These are phyloP conservation scores for Cataglyphis rosenhaueri DNA, from an alignment of 2,888 invertebrate genomes.

Conservation along the genomic window DNA sequence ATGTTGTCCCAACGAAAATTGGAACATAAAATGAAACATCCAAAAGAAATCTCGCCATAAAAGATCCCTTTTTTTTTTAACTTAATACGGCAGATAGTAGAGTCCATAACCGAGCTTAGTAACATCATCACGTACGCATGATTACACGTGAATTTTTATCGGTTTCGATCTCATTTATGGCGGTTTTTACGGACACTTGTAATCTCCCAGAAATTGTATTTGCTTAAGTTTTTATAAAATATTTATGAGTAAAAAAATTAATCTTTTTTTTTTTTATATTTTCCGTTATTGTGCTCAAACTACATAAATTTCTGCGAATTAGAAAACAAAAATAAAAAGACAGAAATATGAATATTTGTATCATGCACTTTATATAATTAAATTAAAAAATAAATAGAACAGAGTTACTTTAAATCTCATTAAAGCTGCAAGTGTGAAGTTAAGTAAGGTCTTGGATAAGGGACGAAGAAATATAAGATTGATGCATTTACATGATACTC, in stretches of 20 bases:
- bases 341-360: background rate
- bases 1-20: slow-evolving; percentile 55
- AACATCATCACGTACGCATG: slow-evolving; percentile 73
- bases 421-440: background rate
- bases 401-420: background rate
- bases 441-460: slow-evolving; percentile 8
- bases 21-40: slow-evolving; percentile 46
- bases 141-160: slow-evolving; percentile 74
- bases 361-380: background rate
- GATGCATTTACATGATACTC: slow-evolving; percentile 25
- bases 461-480: slow-evolving; percentile 28
- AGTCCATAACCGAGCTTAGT: slow-evolving; percentile 61
- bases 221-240: background rate
- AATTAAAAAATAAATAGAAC: background rate
- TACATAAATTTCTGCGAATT: background rate
- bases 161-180: slow-evolving; percentile 50
- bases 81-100: slow-evolving; percentile 28
- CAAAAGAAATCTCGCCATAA: slow-evolving; percentile 62
- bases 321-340: background rate
- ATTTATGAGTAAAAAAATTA: background rate
- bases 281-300: background rate
- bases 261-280: background rate
- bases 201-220: slow-evolving; percentile 24
- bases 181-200: background rate
- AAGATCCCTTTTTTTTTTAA: slow-evolving; percentile 59